These are phyloP conservation scores for Saguinus imperator DNA, from an alignment of 2,113 vertebrate species.

Conservation along the genomic window DNA sequence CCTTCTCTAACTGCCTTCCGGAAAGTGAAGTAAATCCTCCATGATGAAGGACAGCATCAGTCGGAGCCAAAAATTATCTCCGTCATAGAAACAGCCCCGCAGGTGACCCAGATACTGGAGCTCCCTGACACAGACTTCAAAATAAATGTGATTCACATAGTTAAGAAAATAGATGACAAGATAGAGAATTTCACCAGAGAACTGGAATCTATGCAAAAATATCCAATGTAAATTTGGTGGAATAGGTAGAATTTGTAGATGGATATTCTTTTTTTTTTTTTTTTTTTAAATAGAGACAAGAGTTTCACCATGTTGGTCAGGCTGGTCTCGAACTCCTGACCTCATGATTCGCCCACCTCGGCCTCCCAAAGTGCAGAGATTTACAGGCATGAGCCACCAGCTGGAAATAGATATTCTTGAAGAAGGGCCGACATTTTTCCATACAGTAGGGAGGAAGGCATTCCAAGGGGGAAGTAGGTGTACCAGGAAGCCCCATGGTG, in stretches of 20 bases:
- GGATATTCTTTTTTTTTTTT: not conserved
- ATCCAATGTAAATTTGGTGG: not conserved
- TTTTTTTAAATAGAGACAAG: too few species aligned
- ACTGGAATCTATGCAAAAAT: not conserved
- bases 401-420: not conserved
- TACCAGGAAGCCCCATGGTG: not conserved
- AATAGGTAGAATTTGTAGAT: not conserved
- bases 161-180: slow-evolving; percentile 18
- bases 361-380: too few species aligned
- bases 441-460: not conserved
- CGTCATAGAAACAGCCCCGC: slow-evolving; percentile 1
- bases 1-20: not conserved
- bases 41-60: slow-evolving; percentile 15
- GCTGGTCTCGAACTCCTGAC: too few species aligned
- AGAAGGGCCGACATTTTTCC: not conserved
- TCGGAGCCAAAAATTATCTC: slow-evolving; percentile 40
- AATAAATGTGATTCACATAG: slow-evolving; percentile 40
- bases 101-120: slow-evolving; percentile 20
- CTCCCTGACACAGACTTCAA: slow-evolving; percentile 43
- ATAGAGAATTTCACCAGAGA: not conserved
- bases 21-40: slow-evolving; percentile 61
- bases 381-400: too few species aligned
- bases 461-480: not conserved
- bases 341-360: too few species aligned
- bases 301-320: too few species aligned